Percentiles rank a stretch among this genome's conserved stretches.
These are phyloP conservation scores for Lagria hirta DNA, from an alignment of 2,888 invertebrate species.

Conservation along the genomic window DNA sequence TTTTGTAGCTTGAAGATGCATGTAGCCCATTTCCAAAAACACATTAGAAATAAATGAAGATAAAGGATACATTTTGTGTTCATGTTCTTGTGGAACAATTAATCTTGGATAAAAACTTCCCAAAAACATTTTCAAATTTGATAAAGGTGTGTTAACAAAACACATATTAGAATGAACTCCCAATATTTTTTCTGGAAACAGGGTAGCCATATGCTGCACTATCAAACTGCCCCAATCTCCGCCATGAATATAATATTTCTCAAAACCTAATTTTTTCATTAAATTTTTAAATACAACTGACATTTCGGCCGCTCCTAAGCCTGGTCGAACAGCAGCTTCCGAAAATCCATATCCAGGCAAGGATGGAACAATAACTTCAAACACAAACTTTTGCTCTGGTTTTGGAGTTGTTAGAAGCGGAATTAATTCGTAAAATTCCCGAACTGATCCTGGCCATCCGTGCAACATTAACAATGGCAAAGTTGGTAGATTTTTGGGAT, in stretches of 20 bases:
- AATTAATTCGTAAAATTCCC: slow-evolving; percentile 75
- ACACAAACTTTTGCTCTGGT: slow-evolving; percentile 17
- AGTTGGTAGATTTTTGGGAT: slow-evolving; percentile 46
- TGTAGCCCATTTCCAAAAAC: slow-evolving; percentile 56
- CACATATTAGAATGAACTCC: slow-evolving; percentile 62
- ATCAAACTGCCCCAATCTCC: slow-evolving; percentile 82
- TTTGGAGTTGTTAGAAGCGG: slow-evolving; percentile 21
- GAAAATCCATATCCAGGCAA: slow-evolving; percentile 30
- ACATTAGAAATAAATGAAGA: slow-evolving; percentile 28
- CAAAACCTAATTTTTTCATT: slow-evolving; percentile 68
- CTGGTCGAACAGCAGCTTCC: slow-evolving; percentile 61
- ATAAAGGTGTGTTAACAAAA: slow-evolving; percentile 43
- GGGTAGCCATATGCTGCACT: slow-evolving; percentile 61
- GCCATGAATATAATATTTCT: slow-evolving; percentile 71
- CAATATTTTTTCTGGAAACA: slow-evolving; percentile 63
- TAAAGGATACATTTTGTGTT: slow-evolving; percentile 58
- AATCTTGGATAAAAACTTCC: slow-evolving; percentile 61
- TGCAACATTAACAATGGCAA: slow-evolving; percentile 74
- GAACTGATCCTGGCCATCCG: slow-evolving; percentile 88
- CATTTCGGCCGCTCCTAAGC: slow-evolving; percentile 60
- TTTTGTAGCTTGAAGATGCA: slow-evolving; percentile 83
- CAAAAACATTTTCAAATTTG: slow-evolving; percentile 51
- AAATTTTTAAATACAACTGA: slow-evolving; percentile 65
- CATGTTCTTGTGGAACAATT: slow-evolving; percentile 57
- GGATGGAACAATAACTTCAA: slow-evolving; percentile 33